These are phyloP conservation scores for Xenopus laevis DNA, from an alignment of 2,113 vertebrate genomes.

Conservation along the genomic window DNA sequence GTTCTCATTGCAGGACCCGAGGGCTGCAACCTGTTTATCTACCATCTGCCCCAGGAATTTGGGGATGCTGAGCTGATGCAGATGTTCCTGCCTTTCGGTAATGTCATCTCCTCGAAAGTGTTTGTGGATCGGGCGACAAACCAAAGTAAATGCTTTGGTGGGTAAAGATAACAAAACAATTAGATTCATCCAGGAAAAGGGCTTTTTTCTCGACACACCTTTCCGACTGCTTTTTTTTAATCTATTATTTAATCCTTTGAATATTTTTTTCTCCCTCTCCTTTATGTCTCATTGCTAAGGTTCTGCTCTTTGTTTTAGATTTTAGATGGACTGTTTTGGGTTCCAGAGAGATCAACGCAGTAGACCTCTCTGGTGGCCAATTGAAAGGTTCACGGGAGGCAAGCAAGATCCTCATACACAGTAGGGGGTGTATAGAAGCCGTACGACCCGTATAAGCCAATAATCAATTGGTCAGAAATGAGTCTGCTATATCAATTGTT, in stretches of 20 bases:
- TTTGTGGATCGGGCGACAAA: slow-evolving; percentile 99
- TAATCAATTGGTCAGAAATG: no score
- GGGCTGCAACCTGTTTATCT: slow-evolving; percentile 99
- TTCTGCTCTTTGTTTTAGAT: slow-evolving; percentile 23
- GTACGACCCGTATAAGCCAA: no score
- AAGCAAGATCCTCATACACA: background rate
- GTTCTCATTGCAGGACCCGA: slow-evolving; percentile 81
- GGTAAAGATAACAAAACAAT: slow-evolving; percentile 97
- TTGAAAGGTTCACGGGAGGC: background rate
- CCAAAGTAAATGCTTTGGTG: slow-evolving; percentile 99
- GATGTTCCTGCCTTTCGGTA: slow-evolving; percentile 99
- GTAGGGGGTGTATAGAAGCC: background rate
- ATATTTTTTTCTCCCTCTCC: slow-evolving; percentile 48
- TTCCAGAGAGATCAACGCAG: background rate
- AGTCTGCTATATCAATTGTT: no score
- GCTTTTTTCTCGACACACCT: slow-evolving; percentile 68
- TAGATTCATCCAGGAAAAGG: slow-evolving; percentile 88
- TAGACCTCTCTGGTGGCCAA: slow-evolving; percentile 28
- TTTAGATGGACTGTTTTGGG: background rate
- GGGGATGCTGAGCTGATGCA: slow-evolving; percentile 99
- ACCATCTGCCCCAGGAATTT: slow-evolving; percentile 99
- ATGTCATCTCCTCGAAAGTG: slow-evolving; percentile 99
- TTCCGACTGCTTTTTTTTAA: slow-evolving; percentile 69
- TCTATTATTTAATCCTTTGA: slow-evolving; percentile 39
- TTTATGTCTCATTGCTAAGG: slow-evolving; percentile 54